These are phyloP conservation scores for Drosophila acutilabella DNA, from an alignment of 2,888 invertebrate species.

Conservation along the genomic window DNA sequence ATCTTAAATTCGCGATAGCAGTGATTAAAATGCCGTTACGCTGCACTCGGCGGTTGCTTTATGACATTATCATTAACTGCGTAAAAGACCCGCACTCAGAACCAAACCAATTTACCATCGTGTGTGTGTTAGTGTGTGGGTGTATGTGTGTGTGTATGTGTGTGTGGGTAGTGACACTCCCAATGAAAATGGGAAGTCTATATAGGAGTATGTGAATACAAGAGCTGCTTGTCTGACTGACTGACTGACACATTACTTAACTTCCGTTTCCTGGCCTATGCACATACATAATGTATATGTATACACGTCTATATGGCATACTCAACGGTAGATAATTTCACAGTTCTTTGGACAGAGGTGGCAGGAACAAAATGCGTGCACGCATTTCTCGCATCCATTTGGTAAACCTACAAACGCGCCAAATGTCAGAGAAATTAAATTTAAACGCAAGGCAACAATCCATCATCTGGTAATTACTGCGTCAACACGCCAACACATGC, in stretches of 20 bases:
- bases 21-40: slow-evolving; percentile 41
- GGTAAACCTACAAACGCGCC: slow-evolving; percentile 74
- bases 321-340: slow-evolving; percentile 53
- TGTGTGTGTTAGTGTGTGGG: neutral
- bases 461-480: slow-evolving; percentile 80
- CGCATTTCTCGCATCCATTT: slow-evolving; percentile 78
- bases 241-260: slow-evolving; percentile 78
- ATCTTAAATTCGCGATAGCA: slow-evolving; percentile 30
- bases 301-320: slow-evolving; percentile 11
- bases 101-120: slow-evolving; percentile 41
- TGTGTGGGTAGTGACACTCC: slow-evolving; percentile 1
- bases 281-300: slow-evolving; percentile 29
- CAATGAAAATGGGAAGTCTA: slow-evolving; percentile 12
- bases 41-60: slow-evolving; percentile 46
- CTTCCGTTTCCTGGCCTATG: slow-evolving; percentile 71
- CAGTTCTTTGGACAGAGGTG: slow-evolving; percentile 68
- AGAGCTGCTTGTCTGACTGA: slow-evolving; percentile 44
- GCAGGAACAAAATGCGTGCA: slow-evolving; percentile 66
- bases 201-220: slow-evolving; percentile 9
- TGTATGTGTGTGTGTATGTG: neutral
- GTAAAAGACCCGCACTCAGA: slow-evolving; percentile 37
- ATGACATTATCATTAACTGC: slow-evolving; percentile 59
- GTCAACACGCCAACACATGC: slow-evolving; percentile 75
- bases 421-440: slow-evolving; percentile 81
- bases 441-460: slow-evolving; percentile 81